phyloP scores from a whole-genome alignment of 2,888 invertebrate species.

The Lymantria monacha region DNA sequence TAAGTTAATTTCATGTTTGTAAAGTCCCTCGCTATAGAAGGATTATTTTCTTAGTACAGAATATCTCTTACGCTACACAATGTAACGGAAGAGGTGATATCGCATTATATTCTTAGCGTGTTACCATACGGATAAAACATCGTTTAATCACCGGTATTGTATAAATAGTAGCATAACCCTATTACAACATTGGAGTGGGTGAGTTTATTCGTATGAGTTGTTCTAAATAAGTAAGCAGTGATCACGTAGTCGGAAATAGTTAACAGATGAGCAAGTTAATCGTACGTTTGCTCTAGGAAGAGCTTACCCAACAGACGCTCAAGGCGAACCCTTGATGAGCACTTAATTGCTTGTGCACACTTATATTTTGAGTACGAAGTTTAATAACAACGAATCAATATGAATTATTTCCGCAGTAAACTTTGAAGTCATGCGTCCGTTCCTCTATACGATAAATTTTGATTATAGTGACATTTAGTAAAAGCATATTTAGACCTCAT shows the following conservation, averaged over 20 bases:
- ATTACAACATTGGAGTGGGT: conserved; percentile 15
- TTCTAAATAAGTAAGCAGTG: conserved; percentile 36
- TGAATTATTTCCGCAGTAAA: conserved; percentile 20
- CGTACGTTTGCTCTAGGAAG: conserved; percentile 34
- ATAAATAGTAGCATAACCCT: not conserved
- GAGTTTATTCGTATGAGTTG: conserved; percentile 36
- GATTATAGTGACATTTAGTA: conserved; percentile 23
- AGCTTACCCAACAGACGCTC: conserved; percentile 54
- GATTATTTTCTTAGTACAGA: too few relatives aligned
- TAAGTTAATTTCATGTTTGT: too few relatives aligned
- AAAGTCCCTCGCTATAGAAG: too few relatives aligned
- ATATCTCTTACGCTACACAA: too few relatives aligned
- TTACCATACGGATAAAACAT: too few relatives aligned
- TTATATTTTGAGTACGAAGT: conserved; percentile 35
- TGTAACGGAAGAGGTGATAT: too few relatives aligned
- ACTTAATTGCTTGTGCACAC: conserved; percentile 37
- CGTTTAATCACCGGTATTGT: too few relatives aligned
- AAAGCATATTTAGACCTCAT: conserved; percentile 9
- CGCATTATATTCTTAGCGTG: too few relatives aligned
- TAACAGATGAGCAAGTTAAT: conserved; percentile 39
- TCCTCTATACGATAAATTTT: conserved; percentile 15
- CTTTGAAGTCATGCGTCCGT: conserved; percentile 14
- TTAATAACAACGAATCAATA: conserved; percentile 24
- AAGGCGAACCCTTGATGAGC: conserved; percentile 49
- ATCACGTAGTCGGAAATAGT: conserved; percentile 41